Base-by-base conservation (phyloP, 2,888 invertebrate genomes). In the Trissonchulus latispiculum region DNA sequence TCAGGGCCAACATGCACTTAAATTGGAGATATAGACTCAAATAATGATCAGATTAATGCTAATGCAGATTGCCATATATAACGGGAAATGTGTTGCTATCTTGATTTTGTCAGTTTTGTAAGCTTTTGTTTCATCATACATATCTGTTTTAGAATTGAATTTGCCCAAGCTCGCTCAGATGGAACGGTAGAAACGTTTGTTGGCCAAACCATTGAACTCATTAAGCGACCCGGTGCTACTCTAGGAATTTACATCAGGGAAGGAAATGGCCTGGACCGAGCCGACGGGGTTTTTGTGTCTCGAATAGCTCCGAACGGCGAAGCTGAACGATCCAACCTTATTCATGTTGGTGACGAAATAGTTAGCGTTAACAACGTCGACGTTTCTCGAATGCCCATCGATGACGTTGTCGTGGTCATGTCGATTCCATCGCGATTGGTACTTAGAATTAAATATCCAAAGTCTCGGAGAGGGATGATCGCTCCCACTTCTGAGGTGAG, bases 321-420 rank as follows among this genome's bases (percentile, higher is more conserved):
- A 48, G 95, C 96, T 64, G 95, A 95, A 85, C 94, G 95, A 86
- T 95, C 95, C 83, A 95, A 96, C 73, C 87, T 99, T 77, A 91
- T 93, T 87, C 82, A 90, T 88, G 95, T 97, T 71, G 96, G 96
- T 67, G 97, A 99, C 85, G 97, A 99, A 87, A 96, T 99, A 82
- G 87, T 99, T 79, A 95, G 95, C 59, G 96, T 99, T 74, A 99
- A 99, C 86, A 87, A 95, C 82, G 97, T 99, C 78, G 95, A 96
- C 84, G 97, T 99, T 78, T 91, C 94, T 77, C 90, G 92, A 81
- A 97, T 97, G 95, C 93, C 94, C 78, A 87, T 99, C 81, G 97
- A 99, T 85, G 99, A 99, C 85, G 99, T 99, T 77, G 99, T 99
- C 78, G 94, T 97, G 82, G 93, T 97, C 81, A 96, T 99, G 94